Percentiles rank a stretch among this genome's conserved stretches.
These are phyloP conservation scores for Trachelipus rathkii DNA, from an alignment of 1,140 invertebrate genomes.

Conservation along the genomic window DNA sequence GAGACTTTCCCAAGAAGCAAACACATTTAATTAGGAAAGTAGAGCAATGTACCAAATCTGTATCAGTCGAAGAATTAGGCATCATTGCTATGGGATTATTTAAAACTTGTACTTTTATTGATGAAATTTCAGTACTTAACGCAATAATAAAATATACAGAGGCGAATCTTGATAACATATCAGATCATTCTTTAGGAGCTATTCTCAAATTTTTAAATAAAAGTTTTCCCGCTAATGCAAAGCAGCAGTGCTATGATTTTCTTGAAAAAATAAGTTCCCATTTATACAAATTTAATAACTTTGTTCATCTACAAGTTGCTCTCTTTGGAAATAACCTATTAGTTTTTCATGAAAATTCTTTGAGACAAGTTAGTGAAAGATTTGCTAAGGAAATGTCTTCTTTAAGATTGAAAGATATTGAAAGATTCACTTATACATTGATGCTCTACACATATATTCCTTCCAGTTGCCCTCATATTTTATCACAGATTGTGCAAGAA, in stretches of 20 bases:
- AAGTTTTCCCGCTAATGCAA: slow-evolving; percentile 31
- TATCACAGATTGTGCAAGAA: slow-evolving; percentile 35
- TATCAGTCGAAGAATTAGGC: slow-evolving; percentile 44
- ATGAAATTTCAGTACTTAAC: slow-evolving; percentile 33
- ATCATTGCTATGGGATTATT: slow-evolving; percentile 45
- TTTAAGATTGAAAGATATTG: slow-evolving; percentile 41
- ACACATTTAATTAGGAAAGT: slow-evolving; percentile 36
- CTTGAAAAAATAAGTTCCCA: slow-evolving; percentile 33
- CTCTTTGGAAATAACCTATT: slow-evolving; percentile 39
- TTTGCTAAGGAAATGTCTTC: slow-evolving; percentile 31
- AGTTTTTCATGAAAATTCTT: slow-evolving; percentile 29
- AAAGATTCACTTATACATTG: slow-evolving; percentile 41
- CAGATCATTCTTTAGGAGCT: slow-evolving; percentile 38
- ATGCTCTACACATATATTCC: slow-evolving; percentile 44
- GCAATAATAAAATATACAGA: slow-evolving; percentile 32
- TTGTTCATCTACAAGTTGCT: slow-evolving; percentile 40
- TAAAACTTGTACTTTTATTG: slow-evolving; percentile 42
- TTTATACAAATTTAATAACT: slow-evolving; percentile 30
- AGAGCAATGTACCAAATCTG: slow-evolving; percentile 26
- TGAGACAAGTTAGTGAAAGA: slow-evolving; percentile 30
- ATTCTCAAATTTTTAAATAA: slow-evolving; percentile 41
- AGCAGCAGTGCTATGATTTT: slow-evolving; percentile 22
- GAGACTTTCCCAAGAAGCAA: slow-evolving; percentile 31
- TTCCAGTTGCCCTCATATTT: slow-evolving; percentile 32
- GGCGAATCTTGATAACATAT: slow-evolving; percentile 33